Evolutionary conservation across 1,140 invertebrate genomes (phyloP).

Genomic region (Lordiphosa mommai): DNA sequence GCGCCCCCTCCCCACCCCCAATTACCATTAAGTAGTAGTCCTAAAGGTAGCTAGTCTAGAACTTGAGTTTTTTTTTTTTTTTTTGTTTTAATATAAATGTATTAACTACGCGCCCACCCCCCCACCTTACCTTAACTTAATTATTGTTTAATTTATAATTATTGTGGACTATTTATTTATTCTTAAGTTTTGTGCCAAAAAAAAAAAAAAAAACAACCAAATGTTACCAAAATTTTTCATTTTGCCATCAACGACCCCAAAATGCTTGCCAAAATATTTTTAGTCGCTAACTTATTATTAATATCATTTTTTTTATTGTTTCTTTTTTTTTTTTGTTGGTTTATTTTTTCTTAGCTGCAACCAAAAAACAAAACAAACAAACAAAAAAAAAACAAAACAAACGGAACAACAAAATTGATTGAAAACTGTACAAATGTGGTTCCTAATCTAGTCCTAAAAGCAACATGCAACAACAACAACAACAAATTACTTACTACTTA

Average conservation of each 20-base stretch:
- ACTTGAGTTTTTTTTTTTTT: not conserved
- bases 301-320: not conserved
- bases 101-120: conserved; percentile 3
- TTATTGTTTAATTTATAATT: not conserved
- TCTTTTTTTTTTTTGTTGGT: conserved; percentile 4
- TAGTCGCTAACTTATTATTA: conserved; percentile 12
- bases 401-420: conserved; percentile 35
- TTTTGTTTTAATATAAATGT: conserved; percentile 15
- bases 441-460: conserved; percentile 79
- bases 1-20: not conserved
- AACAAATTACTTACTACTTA: not conserved
- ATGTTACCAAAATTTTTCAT: conserved; percentile 20
- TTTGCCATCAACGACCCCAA: conserved; percentile 1
- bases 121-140: not conserved
- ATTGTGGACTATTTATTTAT: conserved; percentile 7
- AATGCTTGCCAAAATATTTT: conserved; percentile 3
- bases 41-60: conserved; percentile 32
- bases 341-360: too few species aligned
- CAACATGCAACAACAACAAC: too few species aligned
- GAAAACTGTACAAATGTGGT: conserved; percentile 78
- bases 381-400: conserved; percentile 8
- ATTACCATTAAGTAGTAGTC: not conserved
- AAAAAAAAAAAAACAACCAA: not conserved
- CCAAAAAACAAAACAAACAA: too few species aligned
- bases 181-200: conserved; percentile 6